phyloP scores from a whole-genome alignment of 2,888 invertebrate species.

The Syritta pipiens region DNA sequence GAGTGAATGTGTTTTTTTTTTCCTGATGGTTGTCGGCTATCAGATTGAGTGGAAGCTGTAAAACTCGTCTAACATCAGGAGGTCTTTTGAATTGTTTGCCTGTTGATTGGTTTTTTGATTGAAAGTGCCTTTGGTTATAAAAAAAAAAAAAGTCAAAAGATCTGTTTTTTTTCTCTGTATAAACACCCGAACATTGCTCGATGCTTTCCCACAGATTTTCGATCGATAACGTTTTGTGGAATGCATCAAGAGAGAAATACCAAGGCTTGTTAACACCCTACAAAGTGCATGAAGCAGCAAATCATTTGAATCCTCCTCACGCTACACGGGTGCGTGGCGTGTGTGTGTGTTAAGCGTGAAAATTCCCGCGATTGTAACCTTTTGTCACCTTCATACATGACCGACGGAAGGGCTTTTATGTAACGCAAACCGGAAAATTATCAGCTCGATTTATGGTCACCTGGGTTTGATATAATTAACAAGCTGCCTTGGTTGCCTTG shows the following conservation, averaged over 20 bases:
- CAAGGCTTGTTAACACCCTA: conserved; percentile 38
- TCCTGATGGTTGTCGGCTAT: conserved; percentile 15
- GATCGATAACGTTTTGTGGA: too few relatives aligned
- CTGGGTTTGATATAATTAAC: neutral
- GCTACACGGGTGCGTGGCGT: neutral
- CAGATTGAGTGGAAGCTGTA: conserved; percentile 39
- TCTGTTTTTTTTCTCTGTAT: neutral
- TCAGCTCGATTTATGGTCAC: neutral
- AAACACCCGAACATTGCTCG: neutral
- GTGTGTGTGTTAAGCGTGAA: conserved; percentile 40
- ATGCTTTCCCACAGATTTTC: conserved; percentile 2
- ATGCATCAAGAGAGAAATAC: too few relatives aligned
- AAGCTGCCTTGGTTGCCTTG: too few relatives aligned
- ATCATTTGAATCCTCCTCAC: conserved; percentile 5
- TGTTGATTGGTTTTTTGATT: conserved; percentile 40
- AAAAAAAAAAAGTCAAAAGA: conserved; percentile 3
- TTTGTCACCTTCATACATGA: conserved; percentile 48
- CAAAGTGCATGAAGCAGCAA: conserved; percentile 17
- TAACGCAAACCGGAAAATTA: neutral
- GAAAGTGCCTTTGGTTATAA: conserved; percentile 8
- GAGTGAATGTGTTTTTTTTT: conserved; percentile 4
- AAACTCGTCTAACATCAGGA: conserved; percentile 35
- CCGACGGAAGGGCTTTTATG: neutral
- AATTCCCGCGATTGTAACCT: conserved; percentile 30
- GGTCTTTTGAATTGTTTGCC: conserved; percentile 33